Base-by-base conservation (phyloP, 2,113 vertebrate species). In the Oxygymnocypris stewartii region DNA sequence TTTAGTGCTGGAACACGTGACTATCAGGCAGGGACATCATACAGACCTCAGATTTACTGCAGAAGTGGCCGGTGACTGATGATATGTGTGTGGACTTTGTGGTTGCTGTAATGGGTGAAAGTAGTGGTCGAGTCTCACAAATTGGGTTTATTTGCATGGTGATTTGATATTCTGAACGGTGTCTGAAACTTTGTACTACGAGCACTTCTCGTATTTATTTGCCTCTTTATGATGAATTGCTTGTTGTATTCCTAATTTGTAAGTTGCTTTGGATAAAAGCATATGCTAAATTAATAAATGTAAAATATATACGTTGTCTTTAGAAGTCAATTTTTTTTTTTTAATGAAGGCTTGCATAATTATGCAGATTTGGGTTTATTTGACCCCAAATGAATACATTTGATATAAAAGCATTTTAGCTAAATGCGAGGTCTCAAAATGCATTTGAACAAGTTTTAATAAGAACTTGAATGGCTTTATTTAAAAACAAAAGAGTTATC, bases 1-100 rank as follows among this genome's bases (percentile, higher is more conserved):
- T 87, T 88, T 84, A 65, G 61, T 61, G 31, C 77, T 40, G 28
- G 16, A 13, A 79, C 23, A 37, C 3, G 18, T 23, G 2, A 49
- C 4, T 6, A 20, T 71, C 31, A 71, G 25, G 63, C 61, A 65
- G 63, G 63, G 63, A 67, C 18, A 6, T 73, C 1, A 0, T 12
- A 61, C 78, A 40, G 12, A 42, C 6, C 20, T 42, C 20, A n/a
- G 10, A 61, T 35, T 6, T 37, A 42, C 42, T 42, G 69, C 69
- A 42, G 18, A 69, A 20, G 10, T 23, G 51, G 51, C 51, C 18
- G 51, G 57, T 61, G 23, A 23, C 57, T 59, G 57, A 59, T 59
- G 57, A 59, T 10, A 59, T 18, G 67, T 74, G 37, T 23, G 35
- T 11, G 35, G 37, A 10, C 7, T 73, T 73, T 40, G 18, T 12